Percentiles rank a stretch among this genome's conserved stretches.
These are phyloP conservation scores for Orchestia grillus DNA, from an alignment of 1,140 invertebrate genomes.

Conservation along the genomic window DNA sequence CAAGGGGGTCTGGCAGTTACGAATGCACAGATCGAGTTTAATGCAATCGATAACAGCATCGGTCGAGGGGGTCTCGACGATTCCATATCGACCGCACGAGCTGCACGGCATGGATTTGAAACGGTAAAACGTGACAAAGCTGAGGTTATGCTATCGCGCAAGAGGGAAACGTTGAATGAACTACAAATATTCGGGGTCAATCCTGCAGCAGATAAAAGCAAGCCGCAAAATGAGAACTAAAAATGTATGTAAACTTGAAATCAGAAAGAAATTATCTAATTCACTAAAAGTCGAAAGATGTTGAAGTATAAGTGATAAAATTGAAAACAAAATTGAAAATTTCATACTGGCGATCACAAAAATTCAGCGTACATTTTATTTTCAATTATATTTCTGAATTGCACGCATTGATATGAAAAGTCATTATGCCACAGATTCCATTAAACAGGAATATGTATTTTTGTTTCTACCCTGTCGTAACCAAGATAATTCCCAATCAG, in stretches of 20 bases:
- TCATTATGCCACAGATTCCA: background rate
- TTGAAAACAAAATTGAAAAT: background rate
- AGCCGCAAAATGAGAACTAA: background rate
- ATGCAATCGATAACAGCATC: background rate
- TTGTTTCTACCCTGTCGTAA: background rate
- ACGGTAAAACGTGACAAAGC: background rate
- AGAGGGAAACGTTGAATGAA: background rate
- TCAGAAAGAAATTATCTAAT: no score
- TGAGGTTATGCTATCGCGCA: background rate
- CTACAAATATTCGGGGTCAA: background rate
- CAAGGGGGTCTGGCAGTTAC: background rate
- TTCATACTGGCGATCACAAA: background rate
- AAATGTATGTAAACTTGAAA: no score
- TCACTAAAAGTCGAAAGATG: no score
- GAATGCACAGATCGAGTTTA: background rate
- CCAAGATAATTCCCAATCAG: background rate
- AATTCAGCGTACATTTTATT: background rate
- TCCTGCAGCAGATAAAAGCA: background rate
- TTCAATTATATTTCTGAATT: background rate
- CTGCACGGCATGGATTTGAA: background rate
- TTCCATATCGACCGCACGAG: no score
- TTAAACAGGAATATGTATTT: background rate
- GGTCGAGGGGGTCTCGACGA: background rate
- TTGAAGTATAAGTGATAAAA: background rate
- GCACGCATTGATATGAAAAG: background rate